These are phyloP conservation scores for Siphamia tubifer DNA, from an alignment of 2,113 vertebrate genomes.

Conservation along the genomic window DNA sequence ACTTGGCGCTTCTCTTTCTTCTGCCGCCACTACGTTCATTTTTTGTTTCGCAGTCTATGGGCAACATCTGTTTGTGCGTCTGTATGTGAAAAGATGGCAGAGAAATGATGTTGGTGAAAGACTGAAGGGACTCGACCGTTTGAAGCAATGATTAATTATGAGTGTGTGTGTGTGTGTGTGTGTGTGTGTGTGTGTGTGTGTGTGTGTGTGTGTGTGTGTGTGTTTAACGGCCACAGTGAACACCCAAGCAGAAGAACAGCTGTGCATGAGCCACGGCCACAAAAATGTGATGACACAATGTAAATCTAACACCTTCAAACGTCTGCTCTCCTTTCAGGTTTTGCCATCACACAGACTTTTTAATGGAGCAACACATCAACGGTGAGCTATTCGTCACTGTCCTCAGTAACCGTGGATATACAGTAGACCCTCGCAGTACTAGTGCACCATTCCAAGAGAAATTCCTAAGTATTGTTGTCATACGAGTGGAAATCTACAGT, in stretches of 20 bases:
- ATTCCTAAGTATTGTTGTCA: no score
- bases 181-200: background rate
- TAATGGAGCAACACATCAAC: background rate
- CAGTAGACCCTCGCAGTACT: no score
- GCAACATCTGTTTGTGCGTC: slow-evolving; percentile 2
- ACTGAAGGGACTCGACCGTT: background rate
- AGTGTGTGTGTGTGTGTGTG: background rate
- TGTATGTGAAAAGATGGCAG: background rate
- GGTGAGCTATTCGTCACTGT: background rate
- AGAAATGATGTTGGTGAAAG: slow-evolving; percentile 10
- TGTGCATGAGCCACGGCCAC: slow-evolving; percentile 31
- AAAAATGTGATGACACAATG: slow-evolving; percentile 46
- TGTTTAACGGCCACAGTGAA: background rate
- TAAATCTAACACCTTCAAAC: slow-evolving; percentile 23
- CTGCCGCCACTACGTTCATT: background rate
- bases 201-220: background rate
- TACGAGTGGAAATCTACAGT: no score
- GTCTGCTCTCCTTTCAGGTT: background rate
- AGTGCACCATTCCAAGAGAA: no score
- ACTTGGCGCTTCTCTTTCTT: background rate
- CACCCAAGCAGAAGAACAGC: slow-evolving; percentile 24
- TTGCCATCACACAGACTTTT: background rate
- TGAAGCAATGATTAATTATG: background rate
- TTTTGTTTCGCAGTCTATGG: background rate
- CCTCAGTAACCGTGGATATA: no score